Percentiles rank a stretch among this genome's conserved stretches.
Evolutionary conservation across 1,140 invertebrate genomes (phyloP).

Genomic region (Hirudo medicinalis): DNA sequence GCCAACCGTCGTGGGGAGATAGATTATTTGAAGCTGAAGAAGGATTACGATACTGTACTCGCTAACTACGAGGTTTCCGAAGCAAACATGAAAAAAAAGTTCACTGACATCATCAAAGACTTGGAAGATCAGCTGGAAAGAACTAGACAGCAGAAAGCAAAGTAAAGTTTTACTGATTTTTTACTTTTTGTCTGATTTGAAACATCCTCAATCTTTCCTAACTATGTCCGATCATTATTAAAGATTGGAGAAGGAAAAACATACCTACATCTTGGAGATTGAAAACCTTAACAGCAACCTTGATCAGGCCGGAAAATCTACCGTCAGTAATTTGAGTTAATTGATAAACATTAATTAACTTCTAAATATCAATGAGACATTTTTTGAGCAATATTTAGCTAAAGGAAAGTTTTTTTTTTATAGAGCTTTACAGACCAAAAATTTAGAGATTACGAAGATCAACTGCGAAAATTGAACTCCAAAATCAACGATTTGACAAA

Average conservation of each 20-base stretch:
- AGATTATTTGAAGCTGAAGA: constrained; percentile 37
- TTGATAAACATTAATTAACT: not conserved
- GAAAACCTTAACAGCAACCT: constrained; percentile 34
- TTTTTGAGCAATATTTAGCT: not conserved
- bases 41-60: constrained; percentile 37
- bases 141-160: constrained; percentile 11
- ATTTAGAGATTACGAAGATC: constrained; percentile 35
- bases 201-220: no score
- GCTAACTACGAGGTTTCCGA: constrained; percentile 34
- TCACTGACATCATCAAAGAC: constrained; percentile 37
- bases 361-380: not conserved
- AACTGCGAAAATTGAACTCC: constrained; percentile 32
- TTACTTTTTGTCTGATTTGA: not conserved
- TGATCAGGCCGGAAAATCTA: constrained; percentile 32
- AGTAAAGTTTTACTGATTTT: no score
- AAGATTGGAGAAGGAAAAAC: constrained; percentile 40
- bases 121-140: constrained; percentile 37
- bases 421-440: constrained; percentile 36
- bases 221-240: not conserved
- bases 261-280: constrained; percentile 37
- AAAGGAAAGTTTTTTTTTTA: constrained; percentile 9
- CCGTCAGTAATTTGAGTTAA: not conserved
- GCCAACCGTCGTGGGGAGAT: constrained; percentile 34
- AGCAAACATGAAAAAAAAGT: constrained; percentile 35
- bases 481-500: constrained; percentile 38